Conservation (phyloP, 2,113 vertebrate genomes). For the Cyphomyrus discorhynchus region DNA sequence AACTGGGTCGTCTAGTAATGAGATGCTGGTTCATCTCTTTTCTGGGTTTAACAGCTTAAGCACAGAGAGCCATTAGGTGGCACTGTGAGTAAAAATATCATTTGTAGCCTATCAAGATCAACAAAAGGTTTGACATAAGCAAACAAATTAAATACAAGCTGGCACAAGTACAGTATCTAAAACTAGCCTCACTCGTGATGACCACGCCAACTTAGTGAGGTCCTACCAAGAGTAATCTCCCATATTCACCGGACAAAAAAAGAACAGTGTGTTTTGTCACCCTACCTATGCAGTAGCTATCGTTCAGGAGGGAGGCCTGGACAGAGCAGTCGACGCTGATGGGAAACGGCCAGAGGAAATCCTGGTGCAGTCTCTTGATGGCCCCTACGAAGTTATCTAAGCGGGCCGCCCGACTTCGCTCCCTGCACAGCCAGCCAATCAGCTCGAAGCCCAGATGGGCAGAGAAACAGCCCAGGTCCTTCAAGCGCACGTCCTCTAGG, state of each 20-base stretch:
- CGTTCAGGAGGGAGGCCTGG: conserved; percentile 84
- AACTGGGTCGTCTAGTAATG: neutral
- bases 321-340: conserved; percentile 74
- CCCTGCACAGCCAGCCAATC: conserved; percentile 87
- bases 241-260: neutral
- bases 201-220: neutral
- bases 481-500: conserved; percentile 82
- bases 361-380: conserved; percentile 83
- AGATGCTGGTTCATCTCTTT: neutral
- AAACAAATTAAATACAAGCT: neutral
- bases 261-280: neutral
- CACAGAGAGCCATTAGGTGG: neutral
- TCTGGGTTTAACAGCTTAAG: neutral
- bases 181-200: neutral
- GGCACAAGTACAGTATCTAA: neutral
- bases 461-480: conserved; percentile 89
- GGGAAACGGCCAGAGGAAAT: conserved; percentile 94
- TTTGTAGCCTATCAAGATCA: neutral
- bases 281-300: conserved; percentile 77
- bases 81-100: neutral
- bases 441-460: conserved; percentile 91
- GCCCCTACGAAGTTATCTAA: conserved; percentile 83
- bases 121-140: neutral
- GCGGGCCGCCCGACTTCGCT: conserved; percentile 79
- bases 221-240: neutral